Base-by-base conservation (phyloP, 2,113 vertebrate genomes). In the Brachionichthys hirsutus region DNA sequence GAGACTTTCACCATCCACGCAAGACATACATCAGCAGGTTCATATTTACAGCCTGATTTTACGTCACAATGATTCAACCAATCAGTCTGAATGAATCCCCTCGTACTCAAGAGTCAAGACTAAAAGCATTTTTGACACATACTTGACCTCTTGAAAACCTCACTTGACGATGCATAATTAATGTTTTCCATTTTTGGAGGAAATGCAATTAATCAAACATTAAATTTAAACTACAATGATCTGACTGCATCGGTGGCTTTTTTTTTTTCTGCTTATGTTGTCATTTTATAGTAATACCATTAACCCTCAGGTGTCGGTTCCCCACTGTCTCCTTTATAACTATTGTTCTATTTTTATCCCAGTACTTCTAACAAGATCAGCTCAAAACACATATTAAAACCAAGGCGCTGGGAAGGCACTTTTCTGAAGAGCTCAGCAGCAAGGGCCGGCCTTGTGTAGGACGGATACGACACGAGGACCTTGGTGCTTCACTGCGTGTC, bases 401-500 rank as follows among this genome's bases (percentile, higher is more conserved):
- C 75, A 16, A 75, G 46, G 54, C 76, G 77, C 66, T 80, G 74
- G 77, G 76, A 68, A 52, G 45, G 80, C 68, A 67, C 54, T 67
- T 85, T 82, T 85, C 41, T 81, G 73, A 75, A 59, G 71, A 80
- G 82, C 78, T 82, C 70, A 81, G 85, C 78, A 77, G 38, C 66
- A 63, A 75, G 54, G 62, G 57, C 70, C 70, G 69, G 44, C 64
- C 34, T n/a, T 11, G 62, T 40, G 52, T 53, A 45, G 70, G 54
- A 19, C 73, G 70, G 58, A 7, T 45, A 24, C 67, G 78, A 82
- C 59, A 73, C 62, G 42, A 69, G 54, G 77, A 84, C 83, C 80
- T 85, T 89, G 82, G 48, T 43, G 62, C 67, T 45, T 62, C 40
- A 13, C 65, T 6, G 52, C 20, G 70, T 67, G 83, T 81, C 88